Evolutionary conservation across 2,113 vertebrate species (phyloP).

Genomic region (Hymenochirus boettgeri): DNA sequence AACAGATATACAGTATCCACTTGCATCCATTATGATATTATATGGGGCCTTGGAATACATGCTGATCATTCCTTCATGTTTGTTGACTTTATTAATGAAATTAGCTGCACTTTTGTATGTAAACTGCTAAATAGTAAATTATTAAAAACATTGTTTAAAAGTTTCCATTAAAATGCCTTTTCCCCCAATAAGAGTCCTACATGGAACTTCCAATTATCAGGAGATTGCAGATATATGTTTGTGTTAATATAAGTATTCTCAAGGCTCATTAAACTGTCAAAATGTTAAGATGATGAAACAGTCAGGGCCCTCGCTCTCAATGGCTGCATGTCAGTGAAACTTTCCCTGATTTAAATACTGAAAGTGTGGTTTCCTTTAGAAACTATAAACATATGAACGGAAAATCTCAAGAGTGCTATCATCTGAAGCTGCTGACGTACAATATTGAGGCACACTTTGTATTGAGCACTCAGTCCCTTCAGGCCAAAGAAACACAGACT

Average conservation of each 20-base stretch:
- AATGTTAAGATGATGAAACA: constrained; percentile 48
- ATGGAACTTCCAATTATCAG: constrained; percentile 29
- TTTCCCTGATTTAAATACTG: constrained; percentile 50
- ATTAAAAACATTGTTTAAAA: background rate
- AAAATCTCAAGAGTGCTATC: constrained; percentile 46
- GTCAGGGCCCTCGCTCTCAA: constrained; percentile 41
- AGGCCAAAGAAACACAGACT: background rate
- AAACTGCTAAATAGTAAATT: too few relatives aligned
- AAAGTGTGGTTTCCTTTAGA: constrained; percentile 57
- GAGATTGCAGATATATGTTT: constrained; percentile 28
- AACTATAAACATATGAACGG: constrained; percentile 50
- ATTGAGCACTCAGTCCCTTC: background rate
- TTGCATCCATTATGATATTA: too few relatives aligned
- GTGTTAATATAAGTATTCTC: constrained; percentile 43
- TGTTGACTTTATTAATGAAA: too few relatives aligned
- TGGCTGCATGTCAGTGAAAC: constrained; percentile 50
- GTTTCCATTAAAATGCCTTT: too few relatives aligned
- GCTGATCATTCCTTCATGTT: too few relatives aligned
- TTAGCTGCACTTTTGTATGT: too few relatives aligned
- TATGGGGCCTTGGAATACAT: too few relatives aligned
- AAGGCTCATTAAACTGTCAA: constrained; percentile 51
- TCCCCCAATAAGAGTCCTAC: background rate
- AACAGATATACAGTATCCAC: too few relatives aligned
- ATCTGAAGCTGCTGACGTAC: constrained; percentile 38
- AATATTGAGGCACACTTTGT: constrained; percentile 4